Evolutionary conservation across 64 coral and sea anemone species (phyloP), one percentile per base, ranked within the genome.

Genomic region (Actinia tenebrosa): DNA sequence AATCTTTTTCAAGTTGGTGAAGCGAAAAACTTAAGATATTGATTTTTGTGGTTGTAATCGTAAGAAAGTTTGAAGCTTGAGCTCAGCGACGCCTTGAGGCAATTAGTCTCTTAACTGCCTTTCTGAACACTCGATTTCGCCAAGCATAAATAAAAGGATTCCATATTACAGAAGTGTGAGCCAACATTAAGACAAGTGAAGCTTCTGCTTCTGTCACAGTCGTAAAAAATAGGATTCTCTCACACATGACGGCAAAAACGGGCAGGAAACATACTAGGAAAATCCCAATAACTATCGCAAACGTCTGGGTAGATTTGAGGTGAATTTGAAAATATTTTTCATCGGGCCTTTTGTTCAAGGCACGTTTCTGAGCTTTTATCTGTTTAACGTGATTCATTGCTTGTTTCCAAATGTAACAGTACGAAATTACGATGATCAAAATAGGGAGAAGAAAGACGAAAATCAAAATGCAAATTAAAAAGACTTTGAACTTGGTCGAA

Each of bases 111-210:
- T 26, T 78, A 45, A 90, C 83, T 16, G 26, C 62, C 43, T 2
- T 79, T 25, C 83, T 90, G 26, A 90, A 90, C 18, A 78, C 42
- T n/a, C 60, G 27, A 55, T 85, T 85, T 86, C 83, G 84, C 89
- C 83, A 90, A 22, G 82, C 71, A 37, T 86, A 86, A 45, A 90
- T 86, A 16, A 90, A 53, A 45, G 89, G 89, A 75, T 85, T 90
- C 83, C 89, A 90, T 14, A 68, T 71, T 1, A 68, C 81, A 5
- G 71, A 78, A 42, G 72, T 37, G 56, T 82, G 71, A 19, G 81
- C 83, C 14, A 42, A 7, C 3, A 7, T 16, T 56, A 58, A 19
- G 16, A 66, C 47, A 47, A 60, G 3, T 46, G 52, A 3, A 61
- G 27, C 45, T 22, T 18, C 60, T 50, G 46, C 15, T 50, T 50